phyloP scores from a whole-genome alignment of 2,113 vertebrate genomes.

The Lynx canadensis region DNA sequence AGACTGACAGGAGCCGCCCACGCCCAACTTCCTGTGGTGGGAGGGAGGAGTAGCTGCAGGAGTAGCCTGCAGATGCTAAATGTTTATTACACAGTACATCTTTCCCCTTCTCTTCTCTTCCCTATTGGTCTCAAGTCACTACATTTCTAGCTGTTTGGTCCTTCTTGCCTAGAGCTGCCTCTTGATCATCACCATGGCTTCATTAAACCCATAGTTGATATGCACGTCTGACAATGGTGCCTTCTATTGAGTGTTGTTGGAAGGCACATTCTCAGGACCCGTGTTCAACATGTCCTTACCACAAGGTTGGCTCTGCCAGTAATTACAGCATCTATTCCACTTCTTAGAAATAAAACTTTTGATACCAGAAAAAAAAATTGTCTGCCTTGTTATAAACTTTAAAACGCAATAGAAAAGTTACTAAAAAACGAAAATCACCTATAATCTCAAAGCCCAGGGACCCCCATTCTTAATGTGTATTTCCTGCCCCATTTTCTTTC shows the following conservation, averaged over 20 bases:
- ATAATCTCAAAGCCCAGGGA: not conserved
- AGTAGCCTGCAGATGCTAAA: not conserved
- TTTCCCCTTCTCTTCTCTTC: not conserved
- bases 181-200: not conserved
- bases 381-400: not conserved
- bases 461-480: not conserved
- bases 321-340: not conserved
- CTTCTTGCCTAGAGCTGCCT: not conserved
- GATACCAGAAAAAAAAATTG: not conserved
- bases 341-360: not conserved
- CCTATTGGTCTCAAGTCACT: not conserved
- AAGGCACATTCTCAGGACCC: not conserved
- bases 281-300: not conserved
- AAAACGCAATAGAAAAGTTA: not conserved
- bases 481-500: not conserved
- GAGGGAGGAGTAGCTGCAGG: not conserved
- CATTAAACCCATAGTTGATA: not conserved
- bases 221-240: too few species aligned
- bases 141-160: not conserved
- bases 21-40: accelerated
- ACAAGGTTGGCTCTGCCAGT: not conserved
- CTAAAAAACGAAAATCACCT: not conserved
- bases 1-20: not conserved
- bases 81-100: accelerated
- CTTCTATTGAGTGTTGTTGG: accelerated